phyloP scores from a whole-genome alignment of 2,113 vertebrate genomes.

The Reinhardtius hippoglossoides region DNA sequence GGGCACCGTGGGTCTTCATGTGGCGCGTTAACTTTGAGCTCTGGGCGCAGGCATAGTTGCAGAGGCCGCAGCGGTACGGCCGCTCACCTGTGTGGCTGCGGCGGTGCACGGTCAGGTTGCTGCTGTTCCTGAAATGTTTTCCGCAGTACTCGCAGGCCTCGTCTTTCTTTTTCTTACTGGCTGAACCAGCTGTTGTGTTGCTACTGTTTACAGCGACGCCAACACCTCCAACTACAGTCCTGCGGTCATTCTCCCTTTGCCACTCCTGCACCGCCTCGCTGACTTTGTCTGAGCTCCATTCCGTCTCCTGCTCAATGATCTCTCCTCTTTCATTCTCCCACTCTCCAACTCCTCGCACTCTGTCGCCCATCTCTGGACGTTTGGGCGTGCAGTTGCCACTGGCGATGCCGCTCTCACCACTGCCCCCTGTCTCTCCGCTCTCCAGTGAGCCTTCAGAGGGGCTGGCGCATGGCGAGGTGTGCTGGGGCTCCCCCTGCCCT shows the following conservation, averaged over 20 bases:
- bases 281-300: conserved; percentile 61
- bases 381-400: conserved; percentile 86
- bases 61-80: conserved; percentile 87
- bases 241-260: conserved; percentile 77
- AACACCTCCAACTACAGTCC: conserved; percentile 40
- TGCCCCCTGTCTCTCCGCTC: conserved; percentile 86
- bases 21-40: conserved; percentile 91
- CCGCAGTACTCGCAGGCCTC: conserved; percentile 89
- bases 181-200: accelerated
- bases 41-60: conserved; percentile 89
- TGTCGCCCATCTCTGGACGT: conserved; percentile 72
- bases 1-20: conserved; percentile 89
- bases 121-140: conserved; percentile 89
- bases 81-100: conserved; percentile 89
- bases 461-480: conserved; percentile 94
- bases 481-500: conserved; percentile 84
- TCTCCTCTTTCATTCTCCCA: conserved; percentile 74
- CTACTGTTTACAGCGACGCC: conserved; percentile 10
- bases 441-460: conserved; percentile 97
- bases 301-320: conserved; percentile 56
- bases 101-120: conserved; percentile 90
- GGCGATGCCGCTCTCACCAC: conserved; percentile 84
- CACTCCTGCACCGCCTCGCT: conserved; percentile 78
- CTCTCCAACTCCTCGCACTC: conserved; percentile 69
- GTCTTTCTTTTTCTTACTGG: conserved; percentile 76